Evolutionary conservation across 2,888 invertebrate species (phyloP).

Genomic region (Tetheella fluctuosa): DNA sequence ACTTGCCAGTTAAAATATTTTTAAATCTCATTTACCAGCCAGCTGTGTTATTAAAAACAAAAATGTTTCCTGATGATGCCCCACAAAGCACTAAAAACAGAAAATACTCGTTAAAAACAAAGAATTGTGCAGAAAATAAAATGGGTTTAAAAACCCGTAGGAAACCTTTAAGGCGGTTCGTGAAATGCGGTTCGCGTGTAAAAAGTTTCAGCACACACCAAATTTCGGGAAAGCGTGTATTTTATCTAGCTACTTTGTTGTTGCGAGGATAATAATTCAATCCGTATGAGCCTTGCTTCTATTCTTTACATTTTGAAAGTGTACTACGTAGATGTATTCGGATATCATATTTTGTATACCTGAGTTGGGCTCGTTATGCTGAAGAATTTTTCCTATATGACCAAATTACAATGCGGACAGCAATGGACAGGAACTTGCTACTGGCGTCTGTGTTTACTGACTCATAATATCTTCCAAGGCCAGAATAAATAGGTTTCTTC

Average conservation of each 20-base stretch:
- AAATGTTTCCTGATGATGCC: background rate
- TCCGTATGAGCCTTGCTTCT: background rate
- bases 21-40: background rate
- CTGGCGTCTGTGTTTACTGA: too few relatives aligned
- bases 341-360: too few relatives aligned
- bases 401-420: too few relatives aligned
- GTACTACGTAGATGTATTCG: background rate
- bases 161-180: conserved; percentile 28
- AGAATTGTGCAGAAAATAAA: conserved; percentile 29
- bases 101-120: conserved; percentile 33
- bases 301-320: background rate
- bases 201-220: conserved; percentile 22
- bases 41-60: conserved; percentile 1
- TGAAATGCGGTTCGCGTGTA: conserved; percentile 36
- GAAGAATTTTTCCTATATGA: too few relatives aligned
- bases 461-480: too few relatives aligned
- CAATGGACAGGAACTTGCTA: too few relatives aligned
- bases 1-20: background rate
- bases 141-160: conserved; percentile 23
- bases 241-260: conserved; percentile 6
- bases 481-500: too few relatives aligned
- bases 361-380: too few relatives aligned
- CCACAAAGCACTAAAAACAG: conserved; percentile 19
- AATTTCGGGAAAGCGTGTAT: conserved; percentile 7
- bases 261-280: background rate